These are phyloP conservation scores for Noctua janthe DNA, from an alignment of 2,888 invertebrate genomes.

Conservation along the genomic window DNA sequence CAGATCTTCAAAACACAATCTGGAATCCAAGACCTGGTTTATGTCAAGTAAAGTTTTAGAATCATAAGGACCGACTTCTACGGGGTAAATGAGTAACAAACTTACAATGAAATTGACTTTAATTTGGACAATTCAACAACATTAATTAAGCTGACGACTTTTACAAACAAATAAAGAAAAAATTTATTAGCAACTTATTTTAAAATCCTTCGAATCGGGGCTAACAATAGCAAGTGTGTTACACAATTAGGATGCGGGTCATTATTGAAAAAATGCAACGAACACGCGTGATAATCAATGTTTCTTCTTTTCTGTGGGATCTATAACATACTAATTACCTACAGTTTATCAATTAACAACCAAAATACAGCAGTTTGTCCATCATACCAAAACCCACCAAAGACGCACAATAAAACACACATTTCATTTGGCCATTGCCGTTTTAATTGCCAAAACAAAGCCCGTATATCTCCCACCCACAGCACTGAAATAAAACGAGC, in stretches of 20 bases:
- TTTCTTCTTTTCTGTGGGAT: background rate
- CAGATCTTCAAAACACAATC: no score
- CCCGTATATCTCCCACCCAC: slow-evolving; percentile 47
- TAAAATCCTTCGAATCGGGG: background rate
- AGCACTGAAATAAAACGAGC: slow-evolving; percentile 33
- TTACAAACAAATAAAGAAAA: background rate
- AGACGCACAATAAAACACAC: background rate
- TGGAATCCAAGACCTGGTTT: no score
- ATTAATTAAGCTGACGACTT: background rate
- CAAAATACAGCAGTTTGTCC: background rate
- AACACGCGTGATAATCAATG: background rate
- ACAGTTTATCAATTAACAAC: background rate
- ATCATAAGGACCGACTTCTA: background rate
- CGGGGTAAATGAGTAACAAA: background rate
- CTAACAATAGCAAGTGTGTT: background rate
- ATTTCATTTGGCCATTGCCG: slow-evolving; percentile 34
- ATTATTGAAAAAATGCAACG: background rate
- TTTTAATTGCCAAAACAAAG: slow-evolving; percentile 40
- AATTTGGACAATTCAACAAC: background rate
- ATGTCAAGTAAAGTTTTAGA: no score
- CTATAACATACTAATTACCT: background rate
- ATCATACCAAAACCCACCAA: background rate
- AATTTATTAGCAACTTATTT: background rate
- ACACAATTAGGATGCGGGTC: background rate
- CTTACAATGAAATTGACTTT: background rate